These are phyloP conservation scores for Poecilia velifera DNA, from an alignment of 2,797 vertebrate species.

Conservation along the genomic window DNA sequence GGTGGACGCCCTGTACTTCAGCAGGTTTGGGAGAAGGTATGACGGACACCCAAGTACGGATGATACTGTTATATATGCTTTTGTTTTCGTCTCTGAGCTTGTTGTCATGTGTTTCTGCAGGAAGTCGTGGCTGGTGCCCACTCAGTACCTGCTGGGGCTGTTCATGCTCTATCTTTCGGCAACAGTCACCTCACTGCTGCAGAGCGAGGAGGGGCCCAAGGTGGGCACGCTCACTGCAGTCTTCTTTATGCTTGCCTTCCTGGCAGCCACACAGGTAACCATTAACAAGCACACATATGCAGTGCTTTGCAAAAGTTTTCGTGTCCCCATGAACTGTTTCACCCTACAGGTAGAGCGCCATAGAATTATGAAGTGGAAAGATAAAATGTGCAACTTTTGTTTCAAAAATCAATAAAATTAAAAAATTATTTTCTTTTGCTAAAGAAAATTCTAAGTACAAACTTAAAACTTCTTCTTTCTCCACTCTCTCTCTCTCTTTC, in stretches of 20 bases:
- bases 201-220: conserved; percentile 81
- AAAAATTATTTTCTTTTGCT: neutral
- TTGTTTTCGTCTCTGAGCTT: neutral
- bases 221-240: conserved; percentile 87
- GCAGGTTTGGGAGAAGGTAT: conserved; percentile 89
- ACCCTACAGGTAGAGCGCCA: no score
- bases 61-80: neutral
- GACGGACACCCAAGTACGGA: neutral
- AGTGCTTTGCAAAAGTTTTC: neutral
- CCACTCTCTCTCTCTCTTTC: conserved; percentile 32
- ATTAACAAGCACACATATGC: neutral
- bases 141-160: conserved; percentile 92
- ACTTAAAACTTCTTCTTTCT: conserved; percentile 22
- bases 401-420: neutral
- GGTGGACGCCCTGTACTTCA: conserved; percentile 93
- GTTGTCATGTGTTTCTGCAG: conserved; percentile 44
- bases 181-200: conserved; percentile 87
- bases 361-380: neutral
- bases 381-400: neutral
- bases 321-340: neutral
- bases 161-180: conserved; percentile 95
- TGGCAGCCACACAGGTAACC: conserved; percentile 91
- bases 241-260: conserved; percentile 96
- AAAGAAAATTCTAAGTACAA: neutral
- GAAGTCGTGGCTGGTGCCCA: conserved; percentile 98